Evolutionary conservation across 2,888 invertebrate genomes (phyloP), one percentile per base, ranked within the genome.

Genomic region (Drosophila leonis): DNA sequence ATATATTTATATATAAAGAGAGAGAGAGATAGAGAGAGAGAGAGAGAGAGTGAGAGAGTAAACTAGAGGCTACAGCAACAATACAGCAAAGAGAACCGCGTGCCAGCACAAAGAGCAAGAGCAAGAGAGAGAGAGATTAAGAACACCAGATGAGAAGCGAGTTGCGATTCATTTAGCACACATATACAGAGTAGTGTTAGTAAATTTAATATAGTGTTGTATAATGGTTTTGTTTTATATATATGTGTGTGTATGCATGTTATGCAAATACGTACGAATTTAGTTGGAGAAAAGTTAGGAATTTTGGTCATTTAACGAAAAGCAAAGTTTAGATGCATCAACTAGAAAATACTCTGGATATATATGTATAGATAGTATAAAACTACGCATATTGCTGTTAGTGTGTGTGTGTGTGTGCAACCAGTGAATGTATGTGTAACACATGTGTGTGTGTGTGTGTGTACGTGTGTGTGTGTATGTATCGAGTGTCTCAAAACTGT

Each of bases 401-500:
- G 65, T 69, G 41, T 8, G 33, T 64, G 66, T 24, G 66, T 24
- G 24, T 24, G 4, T 71, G 49, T 62, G 62, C 68, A 54, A 64
- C 51, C 54, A 51, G 65, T 48, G 62, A 56, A 64, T 48, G 59
- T 6, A 33, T 55, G 61, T 39, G 54, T 55, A 27, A 37, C 52
- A 49, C 31, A 33, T 72, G 64, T 68, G 48, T 70, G n/a, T 37
- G 24, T 68, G 42, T 44, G 44, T 74, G 39, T 49, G 29, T 46
- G 60, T 61, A 15, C 55, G 24, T 57, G 60, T 68, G 55, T 52
- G 51, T 65, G 63, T 63, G 60, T 66, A 41, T 57, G 52, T 71
- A 44, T 65, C 18, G 73, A 66, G 75, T 75, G 71, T 81, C 66
- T 82, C 73, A 85, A 87, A 90, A 84, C 83, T 87, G 85, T 89